A percentile compares a stretch with the other conserved stretches of the same genome.
These are phyloP conservation scores for Mugil cephalus DNA, from an alignment of 2,113 vertebrate genomes.

Conservation along the genomic window DNA sequence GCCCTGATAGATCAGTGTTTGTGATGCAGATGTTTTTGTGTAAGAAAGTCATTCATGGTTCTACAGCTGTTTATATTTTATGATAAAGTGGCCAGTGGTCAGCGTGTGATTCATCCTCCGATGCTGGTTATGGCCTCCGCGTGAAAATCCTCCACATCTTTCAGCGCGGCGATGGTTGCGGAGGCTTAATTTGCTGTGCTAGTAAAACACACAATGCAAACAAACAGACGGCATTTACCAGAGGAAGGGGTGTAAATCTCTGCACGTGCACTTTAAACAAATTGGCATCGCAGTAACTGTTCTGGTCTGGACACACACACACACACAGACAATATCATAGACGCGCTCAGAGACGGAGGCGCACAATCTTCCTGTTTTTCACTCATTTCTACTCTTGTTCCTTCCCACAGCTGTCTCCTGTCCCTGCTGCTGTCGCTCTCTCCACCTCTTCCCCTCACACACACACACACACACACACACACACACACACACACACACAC, in stretches of 20 bases:
- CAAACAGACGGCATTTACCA: neutral
- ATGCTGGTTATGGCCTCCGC: no score
- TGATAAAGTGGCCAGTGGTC: neutral
- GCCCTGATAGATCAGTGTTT: no score
- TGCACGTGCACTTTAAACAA: neutral
- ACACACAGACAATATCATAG: neutral
- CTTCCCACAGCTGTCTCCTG: constrained; percentile 74
- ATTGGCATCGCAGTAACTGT: constrained; percentile 1
- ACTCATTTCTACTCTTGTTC: neutral
- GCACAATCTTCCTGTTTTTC: neutral
- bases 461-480: constrained; percentile 54
- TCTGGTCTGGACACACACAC: neutral
- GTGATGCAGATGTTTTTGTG: no score
- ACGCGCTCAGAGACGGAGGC: neutral
- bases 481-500: neutral
- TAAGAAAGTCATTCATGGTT: no score
- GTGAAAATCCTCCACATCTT: no score
- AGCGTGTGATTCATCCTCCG: neutral
- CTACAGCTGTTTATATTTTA: no score
- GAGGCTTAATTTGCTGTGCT: neutral
- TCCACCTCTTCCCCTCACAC: constrained; percentile 38
- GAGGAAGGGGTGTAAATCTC: neutral
- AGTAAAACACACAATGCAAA: neutral
- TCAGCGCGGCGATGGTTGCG: no score
- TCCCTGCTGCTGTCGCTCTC: constrained; percentile 77